Evolutionary conservation across 2,797 vertebrate species (phyloP), one percentile per base, ranked within the genome.

Genomic region (Anabas testudineus): DNA sequence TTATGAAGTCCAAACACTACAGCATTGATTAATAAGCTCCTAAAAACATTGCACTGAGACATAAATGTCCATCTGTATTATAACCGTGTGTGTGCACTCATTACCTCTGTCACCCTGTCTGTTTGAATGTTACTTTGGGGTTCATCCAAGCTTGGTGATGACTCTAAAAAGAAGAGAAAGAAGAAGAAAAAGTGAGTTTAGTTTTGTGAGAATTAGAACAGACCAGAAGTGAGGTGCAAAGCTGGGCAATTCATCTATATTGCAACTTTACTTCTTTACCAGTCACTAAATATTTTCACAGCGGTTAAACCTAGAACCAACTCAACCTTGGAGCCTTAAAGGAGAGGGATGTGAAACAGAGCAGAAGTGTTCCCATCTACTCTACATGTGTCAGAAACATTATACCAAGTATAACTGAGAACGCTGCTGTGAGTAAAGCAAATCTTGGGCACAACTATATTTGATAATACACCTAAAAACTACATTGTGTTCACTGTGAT

Each of bases 81-180:
- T 16, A 9, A 16, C 1, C 1, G 4, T 22, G 22, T 10, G 10
- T 10, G 13, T 47, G 58, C 30, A 1, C n/a, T n/a, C n/a, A n/a
- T 85, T 15, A 92, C 91, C 88, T 86, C 80, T 0, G 84, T 65
- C 28, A 32, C 39, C 37, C 54, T 32, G 14, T 71, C 83, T 5
- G 68, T 26, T 57, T 69, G 81, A 45, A 49, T 82, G 61, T 48
- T 48, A 26, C 64, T 67, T 8, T 51, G 49, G 0, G 64, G 2
- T 43, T 85, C 78, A 51, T n/a, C 61, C 2, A 4, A 41, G 22
- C 39, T 67, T 0, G 70, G 22, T 0, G 26, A 2, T 0, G 76
- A 75, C 0, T 83, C 89, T 90, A 10, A n/a, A n/a, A n/a, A n/a
- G n/a, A n/a, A n/a, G n/a, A n/a, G n/a, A n/a, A n/a, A 45, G 32